These are phyloP conservation scores for Pantherophis vulpinus DNA, from an alignment of 2,797 vertebrate genomes.

Conservation along the genomic window DNA sequence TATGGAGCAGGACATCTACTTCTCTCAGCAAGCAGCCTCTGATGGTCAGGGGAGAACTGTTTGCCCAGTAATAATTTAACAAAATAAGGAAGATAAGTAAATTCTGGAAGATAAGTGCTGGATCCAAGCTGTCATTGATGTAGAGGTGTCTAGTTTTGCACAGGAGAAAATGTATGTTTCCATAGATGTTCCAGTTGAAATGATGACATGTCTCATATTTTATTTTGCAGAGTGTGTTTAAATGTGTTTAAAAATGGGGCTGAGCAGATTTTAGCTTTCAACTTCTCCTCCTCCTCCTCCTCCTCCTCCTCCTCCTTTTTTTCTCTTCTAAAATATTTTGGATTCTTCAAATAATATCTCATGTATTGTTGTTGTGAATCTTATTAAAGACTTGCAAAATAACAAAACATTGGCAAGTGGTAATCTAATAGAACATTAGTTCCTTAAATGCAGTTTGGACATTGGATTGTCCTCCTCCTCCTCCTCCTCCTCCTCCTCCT, in stretches of 20 bases:
- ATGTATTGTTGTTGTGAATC: background rate
- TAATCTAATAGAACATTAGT: too few relatives aligned
- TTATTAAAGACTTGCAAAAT: background rate
- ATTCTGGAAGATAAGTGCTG: slow-evolving; percentile 31
- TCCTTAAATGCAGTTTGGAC: background rate
- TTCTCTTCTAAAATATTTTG: background rate
- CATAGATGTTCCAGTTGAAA: background rate
- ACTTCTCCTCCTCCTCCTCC: too few relatives aligned
- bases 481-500: background rate
- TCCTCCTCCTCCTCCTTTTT: too few relatives aligned
- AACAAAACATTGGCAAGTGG: background rate
- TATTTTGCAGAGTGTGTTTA: background rate
- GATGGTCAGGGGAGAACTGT: slow-evolving; percentile 38
- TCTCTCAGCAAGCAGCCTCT: slow-evolving; percentile 52
- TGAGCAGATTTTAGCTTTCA: background rate
- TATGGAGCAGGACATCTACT: slow-evolving; percentile 36
- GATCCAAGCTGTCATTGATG: slow-evolving; percentile 24
- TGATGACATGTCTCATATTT: background rate
- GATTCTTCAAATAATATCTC: background rate
- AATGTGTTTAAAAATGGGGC: background rate
- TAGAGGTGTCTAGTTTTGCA: slow-evolving; percentile 7
- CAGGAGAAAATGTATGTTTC: background rate
- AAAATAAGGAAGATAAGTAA: slow-evolving; percentile 24
- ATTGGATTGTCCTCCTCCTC: too few relatives aligned
- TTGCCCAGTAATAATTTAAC: slow-evolving; percentile 45